Base-by-base conservation (phyloP, 37 sponge, comb jelly and placozoan species). In the Amphimedon queenslandica region DNA sequence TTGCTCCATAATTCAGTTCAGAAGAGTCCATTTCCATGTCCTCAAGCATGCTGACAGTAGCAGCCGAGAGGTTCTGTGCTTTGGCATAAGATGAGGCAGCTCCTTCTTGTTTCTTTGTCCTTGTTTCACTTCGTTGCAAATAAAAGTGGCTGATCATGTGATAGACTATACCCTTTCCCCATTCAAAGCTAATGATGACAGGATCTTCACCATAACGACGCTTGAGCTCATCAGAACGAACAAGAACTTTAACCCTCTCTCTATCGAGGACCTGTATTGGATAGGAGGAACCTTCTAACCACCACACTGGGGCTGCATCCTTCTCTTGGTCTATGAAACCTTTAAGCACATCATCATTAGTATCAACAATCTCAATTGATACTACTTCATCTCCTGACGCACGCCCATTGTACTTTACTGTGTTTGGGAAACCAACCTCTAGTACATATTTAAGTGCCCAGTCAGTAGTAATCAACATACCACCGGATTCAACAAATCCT, bases 91-190 rank as follows among this genome's bases (percentile, higher is more conserved):
- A 72, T 4, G 66, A 42, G 2, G 81, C 69, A 1, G 39, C 27
- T 66, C 31, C 27, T 11, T 31, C 47, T 51, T 89, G 90, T 66
- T 84, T 84, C 68, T 83, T 32, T 1, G 90, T 78, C 29, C 90
- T 80, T 2, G 90, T 89, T 38, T 89, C 84, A 27, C 81, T 89
- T 57, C 90, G 42, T 68, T 89, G 90, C 33, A 89, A 77, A 60
- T 89, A 89, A 75, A 89, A 89, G 56, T 89, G 90, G 67, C 85
- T 84, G 55, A 89, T 83, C 90, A 89, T 89, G 77, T 89, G 90
- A 57, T 89, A 89, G 43, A 89, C 90, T 34, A 84, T 72, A 1
- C 90, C 90, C 47, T 89, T 77, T 27, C 90, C 90, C 80, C 81
- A 80, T 57, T 89, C 90, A 80, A 89, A 89, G 24, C 81, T 80